phyloP scores from a whole-genome alignment of 2,797 vertebrate genomes.

The Sciaenops ocellatus region DNA sequence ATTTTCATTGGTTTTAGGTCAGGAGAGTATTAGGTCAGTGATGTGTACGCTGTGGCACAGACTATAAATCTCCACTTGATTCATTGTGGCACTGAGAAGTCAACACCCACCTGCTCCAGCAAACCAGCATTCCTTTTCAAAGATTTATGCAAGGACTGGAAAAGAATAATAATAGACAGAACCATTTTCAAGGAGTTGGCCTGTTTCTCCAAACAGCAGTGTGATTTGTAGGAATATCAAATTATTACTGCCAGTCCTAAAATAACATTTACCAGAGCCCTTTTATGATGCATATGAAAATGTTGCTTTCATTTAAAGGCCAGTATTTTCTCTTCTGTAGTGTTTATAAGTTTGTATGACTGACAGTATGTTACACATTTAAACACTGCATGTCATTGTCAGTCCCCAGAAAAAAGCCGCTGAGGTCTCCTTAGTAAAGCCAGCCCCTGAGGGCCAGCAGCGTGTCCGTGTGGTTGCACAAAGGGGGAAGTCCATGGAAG shows the following conservation, averaged over 20 bases:
- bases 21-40: slow-evolving; percentile 66
- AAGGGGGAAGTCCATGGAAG: slow-evolving; percentile 88
- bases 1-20: slow-evolving; percentile 72
- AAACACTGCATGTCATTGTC: slow-evolving; percentile 42
- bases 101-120: slow-evolving; percentile 59
- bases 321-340: neutral
- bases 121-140: slow-evolving; percentile 58
- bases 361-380: slow-evolving; percentile 11
- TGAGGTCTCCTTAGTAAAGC: slow-evolving; percentile 30
- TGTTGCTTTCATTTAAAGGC: neutral
- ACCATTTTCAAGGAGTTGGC: slow-evolving; percentile 26
- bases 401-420: slow-evolving; percentile 68
- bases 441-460: slow-evolving; percentile 57
- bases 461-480: slow-evolving; percentile 71
- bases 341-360: slow-evolving; percentile 1
- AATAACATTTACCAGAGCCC: neutral
- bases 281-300: neutral
- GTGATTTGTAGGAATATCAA: slow-evolving; percentile 11
- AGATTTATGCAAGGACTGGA: slow-evolving; percentile 40
- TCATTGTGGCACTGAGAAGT: slow-evolving; percentile 52
- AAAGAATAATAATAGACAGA: slow-evolving; percentile 40
- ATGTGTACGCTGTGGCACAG: slow-evolving; percentile 55
- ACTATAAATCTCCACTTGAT: slow-evolving; percentile 62
- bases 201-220: slow-evolving; percentile 28
- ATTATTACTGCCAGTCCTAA: neutral